A percentile compares a stretch with the other conserved stretches of the same genome.
These are phyloP conservation scores for Eilema caniola DNA, from an alignment of 2,888 invertebrate species.

Conservation along the genomic window DNA sequence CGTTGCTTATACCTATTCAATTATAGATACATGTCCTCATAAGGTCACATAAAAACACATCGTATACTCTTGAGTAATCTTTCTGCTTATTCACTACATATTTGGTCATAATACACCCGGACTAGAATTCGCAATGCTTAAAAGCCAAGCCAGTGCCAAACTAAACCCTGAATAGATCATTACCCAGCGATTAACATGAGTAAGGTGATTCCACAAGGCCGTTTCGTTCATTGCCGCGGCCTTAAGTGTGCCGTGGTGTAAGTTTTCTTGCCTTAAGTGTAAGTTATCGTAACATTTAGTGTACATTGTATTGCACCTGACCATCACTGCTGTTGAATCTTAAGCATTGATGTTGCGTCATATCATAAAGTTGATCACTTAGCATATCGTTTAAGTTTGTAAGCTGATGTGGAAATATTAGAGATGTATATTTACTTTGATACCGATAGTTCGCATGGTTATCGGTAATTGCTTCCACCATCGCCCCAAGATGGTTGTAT, in stretches of 20 bases:
- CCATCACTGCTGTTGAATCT: constrained; percentile 35
- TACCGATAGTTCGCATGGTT: too few relatives aligned
- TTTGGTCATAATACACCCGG: too few relatives aligned
- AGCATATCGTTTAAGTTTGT: constrained; percentile 9
- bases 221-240: constrained; percentile 53
- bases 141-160: background rate
- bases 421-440: background rate
- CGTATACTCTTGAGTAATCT: too few relatives aligned
- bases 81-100: too few relatives aligned
- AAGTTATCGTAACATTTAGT: constrained; percentile 32
- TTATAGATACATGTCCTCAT: too few relatives aligned
- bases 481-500: too few relatives aligned
- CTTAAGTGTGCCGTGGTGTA: constrained; percentile 38
- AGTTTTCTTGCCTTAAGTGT: constrained; percentile 43
- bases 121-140: too few relatives aligned
- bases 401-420: constrained; percentile 13
- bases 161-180: constrained; percentile 31
- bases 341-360: constrained; percentile 30
- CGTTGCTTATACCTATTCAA: too few relatives aligned
- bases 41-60: too few relatives aligned
- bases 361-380: constrained; percentile 24
- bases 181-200: constrained; percentile 47
- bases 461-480: too few relatives aligned
- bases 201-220: constrained; percentile 56
- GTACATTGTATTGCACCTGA: constrained; percentile 24